A percentile compares a stretch with the other conserved stretches of the same genome.
Conservation (phyloP, 2,113 vertebrate genomes). For the Patagioenas fasciata region DNA sequence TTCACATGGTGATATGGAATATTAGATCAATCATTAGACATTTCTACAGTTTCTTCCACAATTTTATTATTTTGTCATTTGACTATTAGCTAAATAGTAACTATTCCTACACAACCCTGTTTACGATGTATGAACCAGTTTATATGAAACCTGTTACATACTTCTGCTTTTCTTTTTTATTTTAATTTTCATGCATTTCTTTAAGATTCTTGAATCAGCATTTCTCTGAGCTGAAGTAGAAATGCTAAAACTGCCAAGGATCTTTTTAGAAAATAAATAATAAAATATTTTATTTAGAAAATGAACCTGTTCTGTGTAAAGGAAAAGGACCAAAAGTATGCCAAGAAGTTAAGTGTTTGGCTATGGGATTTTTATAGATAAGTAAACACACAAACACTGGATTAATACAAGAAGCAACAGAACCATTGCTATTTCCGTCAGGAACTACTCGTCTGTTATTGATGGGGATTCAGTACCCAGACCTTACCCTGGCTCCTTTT, state of each 20-base stretch:
- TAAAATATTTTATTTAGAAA: background rate
- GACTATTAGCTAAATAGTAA: background rate
- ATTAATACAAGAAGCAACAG: background rate
- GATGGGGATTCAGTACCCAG: background rate
- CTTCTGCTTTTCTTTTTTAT: background rate
- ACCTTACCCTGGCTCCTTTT: background rate
- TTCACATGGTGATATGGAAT: background rate
- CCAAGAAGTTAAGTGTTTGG: background rate
- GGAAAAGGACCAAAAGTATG: background rate
- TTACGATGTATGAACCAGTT: background rate
- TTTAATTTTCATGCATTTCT: background rate
- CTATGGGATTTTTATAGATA: background rate
- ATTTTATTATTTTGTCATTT: background rate
- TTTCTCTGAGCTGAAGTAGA: background rate
- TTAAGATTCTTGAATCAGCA: background rate
- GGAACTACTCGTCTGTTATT: background rate
- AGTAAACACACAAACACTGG: background rate
- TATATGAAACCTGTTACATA: background rate
- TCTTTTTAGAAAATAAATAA: background rate
- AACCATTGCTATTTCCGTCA: background rate
- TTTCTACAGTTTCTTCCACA: background rate
- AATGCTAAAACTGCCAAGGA: background rate
- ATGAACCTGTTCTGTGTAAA: background rate
- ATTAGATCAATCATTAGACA: background rate
- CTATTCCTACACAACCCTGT: background rate